Evolutionary conservation across 2,113 vertebrate genomes (phyloP).

Genomic region (Pseudolaguvia tuberculata): DNA sequence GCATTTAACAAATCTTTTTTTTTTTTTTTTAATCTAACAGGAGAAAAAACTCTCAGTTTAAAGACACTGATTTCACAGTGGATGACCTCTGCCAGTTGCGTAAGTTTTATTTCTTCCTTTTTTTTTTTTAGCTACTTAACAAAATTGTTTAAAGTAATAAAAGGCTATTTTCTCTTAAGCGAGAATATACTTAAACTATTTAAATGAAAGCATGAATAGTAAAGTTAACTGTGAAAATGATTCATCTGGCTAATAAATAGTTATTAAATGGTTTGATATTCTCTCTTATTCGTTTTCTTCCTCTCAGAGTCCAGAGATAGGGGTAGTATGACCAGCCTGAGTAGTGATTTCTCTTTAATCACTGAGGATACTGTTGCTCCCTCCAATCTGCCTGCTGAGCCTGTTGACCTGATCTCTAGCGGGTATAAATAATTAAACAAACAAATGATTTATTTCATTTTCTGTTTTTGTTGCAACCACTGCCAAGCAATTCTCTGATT

Average conservation of each 20-base stretch:
- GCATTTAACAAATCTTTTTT: background rate
- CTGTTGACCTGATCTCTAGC: conserved; percentile 75
- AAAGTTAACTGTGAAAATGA: background rate
- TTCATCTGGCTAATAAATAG: background rate
- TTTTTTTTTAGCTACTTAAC: background rate
- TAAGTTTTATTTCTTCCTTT: conserved; percentile 65
- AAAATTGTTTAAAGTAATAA: background rate
- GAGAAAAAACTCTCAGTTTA: conserved; percentile 85
- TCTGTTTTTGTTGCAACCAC: background rate
- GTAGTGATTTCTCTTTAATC: conserved; percentile 92
- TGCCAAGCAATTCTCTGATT: background rate
- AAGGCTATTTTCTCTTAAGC: background rate
- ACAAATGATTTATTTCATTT: background rate
- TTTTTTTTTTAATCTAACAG: conserved; percentile 57
- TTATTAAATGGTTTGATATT: background rate
- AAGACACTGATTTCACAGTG: conserved; percentile 80
- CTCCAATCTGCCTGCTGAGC: conserved; percentile 77
- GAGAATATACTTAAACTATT: too few relatives aligned
- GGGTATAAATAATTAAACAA: conserved; percentile 71
- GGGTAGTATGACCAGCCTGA: conserved; percentile 90
- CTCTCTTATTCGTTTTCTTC: conserved; percentile 23
- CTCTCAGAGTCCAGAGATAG: conserved; percentile 79
- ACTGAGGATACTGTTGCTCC: conserved; percentile 78
- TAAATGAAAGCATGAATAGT: background rate
- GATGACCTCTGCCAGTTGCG: conserved; percentile 92